Conservation (phyloP, 2,888 invertebrate genomes). For the Microplitis deprimator region DNA sequence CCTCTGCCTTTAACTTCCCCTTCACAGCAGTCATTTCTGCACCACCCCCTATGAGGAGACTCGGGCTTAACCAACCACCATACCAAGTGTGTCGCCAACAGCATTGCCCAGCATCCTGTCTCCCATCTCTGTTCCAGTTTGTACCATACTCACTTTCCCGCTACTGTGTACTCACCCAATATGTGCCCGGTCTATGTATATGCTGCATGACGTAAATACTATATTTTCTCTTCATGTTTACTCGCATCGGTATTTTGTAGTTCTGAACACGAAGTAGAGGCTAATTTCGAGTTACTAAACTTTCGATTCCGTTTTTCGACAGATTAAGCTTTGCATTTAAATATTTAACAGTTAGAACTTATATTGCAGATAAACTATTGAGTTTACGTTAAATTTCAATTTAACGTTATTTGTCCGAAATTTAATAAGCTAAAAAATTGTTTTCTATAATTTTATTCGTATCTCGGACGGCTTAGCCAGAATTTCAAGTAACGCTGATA, state of each 20-base stretch:
- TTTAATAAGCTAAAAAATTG: too few species aligned
- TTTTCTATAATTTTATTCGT: too few species aligned
- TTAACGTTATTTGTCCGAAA: too few species aligned
- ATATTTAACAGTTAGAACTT: too few species aligned
- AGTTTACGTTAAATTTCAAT: too few species aligned
- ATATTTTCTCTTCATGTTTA: not conserved
- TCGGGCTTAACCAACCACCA: constrained; percentile 9
- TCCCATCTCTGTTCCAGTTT: constrained; percentile 26
- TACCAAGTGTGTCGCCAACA: constrained; percentile 7
- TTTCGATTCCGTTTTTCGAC: too few species aligned
- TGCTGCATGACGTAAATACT: not conserved
- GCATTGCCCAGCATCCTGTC: constrained; percentile 14
- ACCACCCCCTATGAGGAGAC: not conserved
- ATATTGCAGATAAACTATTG: too few species aligned
- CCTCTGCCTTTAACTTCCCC: not conserved
- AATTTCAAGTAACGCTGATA: too few species aligned
- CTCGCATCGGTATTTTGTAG: not conserved
- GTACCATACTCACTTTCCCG: constrained; percentile 21
- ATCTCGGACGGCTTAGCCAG: too few species aligned
- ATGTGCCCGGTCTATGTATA: constrained; percentile 6
- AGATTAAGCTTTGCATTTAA: too few species aligned
- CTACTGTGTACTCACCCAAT: not conserved
- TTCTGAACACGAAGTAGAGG: not conserved
- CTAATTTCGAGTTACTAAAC: too few species aligned
- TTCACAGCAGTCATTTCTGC: constrained; percentile 32